Percentiles rank a stretch among this genome's conserved stretches.
phyloP scores from a whole-genome alignment of 2,113 vertebrate genomes.

The Polyodon spathula region DNA sequence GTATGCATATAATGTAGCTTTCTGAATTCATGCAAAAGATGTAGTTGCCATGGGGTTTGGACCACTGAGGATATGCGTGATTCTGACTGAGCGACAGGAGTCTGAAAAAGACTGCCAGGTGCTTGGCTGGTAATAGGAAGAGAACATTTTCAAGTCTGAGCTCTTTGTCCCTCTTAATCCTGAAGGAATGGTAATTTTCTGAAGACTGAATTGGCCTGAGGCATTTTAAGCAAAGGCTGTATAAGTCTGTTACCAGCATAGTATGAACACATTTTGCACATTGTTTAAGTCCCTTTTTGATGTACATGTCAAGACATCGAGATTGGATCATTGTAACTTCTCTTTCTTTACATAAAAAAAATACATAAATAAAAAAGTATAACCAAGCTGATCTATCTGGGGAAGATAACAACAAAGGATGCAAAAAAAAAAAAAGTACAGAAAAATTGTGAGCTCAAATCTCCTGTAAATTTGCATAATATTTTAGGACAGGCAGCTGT shows the following conservation, averaged over 20 bases:
- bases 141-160: conserved; percentile 3
- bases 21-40: neutral
- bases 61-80: neutral
- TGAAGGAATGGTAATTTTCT: conserved; percentile 10
- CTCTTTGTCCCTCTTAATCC: conserved; percentile 5
- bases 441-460: too few species aligned
- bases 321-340: neutral
- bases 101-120: conserved; percentile 1
- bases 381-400: too few species aligned
- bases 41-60: neutral
- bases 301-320: neutral
- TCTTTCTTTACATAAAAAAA: neutral
- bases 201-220: conserved; percentile 6
- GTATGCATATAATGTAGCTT: neutral
- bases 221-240: conserved; percentile 4
- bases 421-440: too few species aligned
- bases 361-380: neutral
- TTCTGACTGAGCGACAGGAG: neutral
- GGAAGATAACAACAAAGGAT: too few species aligned
- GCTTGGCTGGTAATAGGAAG: conserved; percentile 1
- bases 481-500: too few species aligned
- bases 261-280: conserved; percentile 1
- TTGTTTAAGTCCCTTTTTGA: neutral
- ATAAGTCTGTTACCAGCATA: neutral
- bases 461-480: too few species aligned